phyloP scores from a whole-genome alignment of 2,113 vertebrate species.

The Octodon degus region DNA sequence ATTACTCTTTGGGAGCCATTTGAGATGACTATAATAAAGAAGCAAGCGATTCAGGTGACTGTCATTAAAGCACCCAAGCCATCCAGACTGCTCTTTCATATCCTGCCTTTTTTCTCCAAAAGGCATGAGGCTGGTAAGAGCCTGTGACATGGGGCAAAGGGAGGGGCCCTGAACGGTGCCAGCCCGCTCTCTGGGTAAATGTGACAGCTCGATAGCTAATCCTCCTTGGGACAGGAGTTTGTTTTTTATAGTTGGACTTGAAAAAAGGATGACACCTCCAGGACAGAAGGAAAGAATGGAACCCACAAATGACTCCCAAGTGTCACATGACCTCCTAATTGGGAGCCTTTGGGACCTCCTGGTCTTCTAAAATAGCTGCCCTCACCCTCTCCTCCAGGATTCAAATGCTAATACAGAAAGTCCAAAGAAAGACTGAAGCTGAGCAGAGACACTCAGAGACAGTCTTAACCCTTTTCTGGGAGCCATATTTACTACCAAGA shows the following conservation, averaged over 20 bases:
- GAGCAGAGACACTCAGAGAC: neutral
- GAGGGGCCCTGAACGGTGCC: no score
- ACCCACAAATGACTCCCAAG: neutral
- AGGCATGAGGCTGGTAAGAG: neutral
- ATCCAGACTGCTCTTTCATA: neutral
- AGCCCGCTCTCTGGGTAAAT: neutral
- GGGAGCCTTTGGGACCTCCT: neutral
- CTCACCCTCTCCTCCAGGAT: neutral
- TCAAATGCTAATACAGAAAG: neutral
- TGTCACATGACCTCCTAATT: neutral
- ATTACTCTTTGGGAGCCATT: neutral
- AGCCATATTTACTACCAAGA: neutral
- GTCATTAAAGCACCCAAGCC: slow-evolving; percentile 49
- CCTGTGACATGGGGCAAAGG: fast-evolving
- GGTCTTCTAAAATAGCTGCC: neutral
- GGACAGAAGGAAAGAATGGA: neutral
- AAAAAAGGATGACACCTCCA: neutral
- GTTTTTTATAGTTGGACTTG: neutral
- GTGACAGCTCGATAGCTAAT: no score
- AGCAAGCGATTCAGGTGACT: slow-evolving; percentile 43
- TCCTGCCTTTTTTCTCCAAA: neutral
- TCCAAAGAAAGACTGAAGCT: neutral
- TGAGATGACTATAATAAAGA: neutral
- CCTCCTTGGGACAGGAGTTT: neutral
- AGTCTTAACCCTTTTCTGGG: neutral